Evolutionary conservation across 2,113 vertebrate genomes (phyloP).

Genomic region (Thalassoma bifasciatum): DNA sequence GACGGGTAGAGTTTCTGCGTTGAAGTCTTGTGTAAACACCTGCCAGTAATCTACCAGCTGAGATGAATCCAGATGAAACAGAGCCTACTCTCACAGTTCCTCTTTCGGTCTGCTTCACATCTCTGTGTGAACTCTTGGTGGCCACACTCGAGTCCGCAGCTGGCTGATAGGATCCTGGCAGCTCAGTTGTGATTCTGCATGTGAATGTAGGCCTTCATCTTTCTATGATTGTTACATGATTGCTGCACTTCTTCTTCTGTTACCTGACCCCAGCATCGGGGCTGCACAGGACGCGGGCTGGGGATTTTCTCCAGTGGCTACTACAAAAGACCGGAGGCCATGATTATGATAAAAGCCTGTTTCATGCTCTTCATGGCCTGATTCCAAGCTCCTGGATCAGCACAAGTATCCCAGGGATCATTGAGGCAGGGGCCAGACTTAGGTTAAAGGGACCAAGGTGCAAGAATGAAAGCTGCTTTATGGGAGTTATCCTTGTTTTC

Average conservation of each 20-base stretch:
- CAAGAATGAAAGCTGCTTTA: slow-evolving; percentile 7
- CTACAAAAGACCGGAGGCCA: slow-evolving; percentile 56
- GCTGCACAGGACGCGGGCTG: slow-evolving; percentile 55
- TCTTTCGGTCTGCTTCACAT: slow-evolving; percentile 56
- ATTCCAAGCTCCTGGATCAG: slow-evolving; percentile 49
- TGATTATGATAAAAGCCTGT: slow-evolving; percentile 61
- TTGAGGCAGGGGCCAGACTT: slow-evolving; percentile 19
- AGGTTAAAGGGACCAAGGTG: slow-evolving; percentile 30
- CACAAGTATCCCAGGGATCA: slow-evolving; percentile 47
- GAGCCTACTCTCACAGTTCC: slow-evolving; percentile 58
- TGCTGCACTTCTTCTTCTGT: slow-evolving; percentile 41
- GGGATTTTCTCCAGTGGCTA: slow-evolving; percentile 61
- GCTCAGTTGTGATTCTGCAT: slow-evolving; percentile 39
- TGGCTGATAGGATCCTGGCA: slow-evolving; percentile 36
- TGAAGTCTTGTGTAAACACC: slow-evolving; percentile 72
- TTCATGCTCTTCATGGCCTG: slow-evolving; percentile 54
- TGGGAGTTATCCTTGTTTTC: slow-evolving; percentile 2
- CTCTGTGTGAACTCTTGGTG: slow-evolving; percentile 44
- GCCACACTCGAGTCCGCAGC: slow-evolving; percentile 18
- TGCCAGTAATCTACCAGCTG: slow-evolving; percentile 68
- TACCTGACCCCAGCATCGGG: slow-evolving; percentile 33
- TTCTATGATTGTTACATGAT: slow-evolving; percentile 49
- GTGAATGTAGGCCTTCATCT: slow-evolving; percentile 24
- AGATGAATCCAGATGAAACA: slow-evolving; percentile 73
- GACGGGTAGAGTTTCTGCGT: slow-evolving; percentile 41